Conservation (phyloP, 2,113 vertebrate species). For the Chiloscyllium plagiosum region DNA sequence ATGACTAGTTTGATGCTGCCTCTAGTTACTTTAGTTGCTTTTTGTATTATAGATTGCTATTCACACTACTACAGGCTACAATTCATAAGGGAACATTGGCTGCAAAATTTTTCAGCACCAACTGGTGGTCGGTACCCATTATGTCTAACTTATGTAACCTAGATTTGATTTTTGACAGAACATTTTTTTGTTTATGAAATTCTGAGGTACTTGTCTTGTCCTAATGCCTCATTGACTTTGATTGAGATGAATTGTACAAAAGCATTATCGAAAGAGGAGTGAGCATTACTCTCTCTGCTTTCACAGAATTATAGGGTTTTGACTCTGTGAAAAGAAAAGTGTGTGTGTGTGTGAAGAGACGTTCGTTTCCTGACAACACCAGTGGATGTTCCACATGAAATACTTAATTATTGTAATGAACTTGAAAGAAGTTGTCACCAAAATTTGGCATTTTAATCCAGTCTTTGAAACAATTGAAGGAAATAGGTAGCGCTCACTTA, state of each 20-base stretch:
- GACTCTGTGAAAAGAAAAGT: neutral
- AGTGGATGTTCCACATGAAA: neutral
- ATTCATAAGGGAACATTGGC: neutral
- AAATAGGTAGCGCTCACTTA: neutral
- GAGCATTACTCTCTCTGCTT: neutral
- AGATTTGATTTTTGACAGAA: neutral
- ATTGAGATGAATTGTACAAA: neutral
- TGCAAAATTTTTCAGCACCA: neutral
- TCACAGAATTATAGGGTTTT: neutral
- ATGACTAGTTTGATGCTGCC: neutral
- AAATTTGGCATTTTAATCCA: neutral
- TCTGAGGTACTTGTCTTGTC: neutral
- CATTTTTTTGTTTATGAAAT: neutral
- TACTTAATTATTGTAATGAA: constrained; percentile 2
- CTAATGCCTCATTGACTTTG: neutral
- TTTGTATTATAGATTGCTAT: neutral
- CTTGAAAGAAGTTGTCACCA: neutral
- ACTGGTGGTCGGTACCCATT: neutral
- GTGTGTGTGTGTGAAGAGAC: neutral
- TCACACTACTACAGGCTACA: neutral
- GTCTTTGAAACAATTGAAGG: constrained; percentile 11
- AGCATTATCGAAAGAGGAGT: neutral
- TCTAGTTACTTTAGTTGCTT: neutral
- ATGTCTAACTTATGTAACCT: neutral
- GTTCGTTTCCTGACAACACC: neutral